Evolutionary conservation across 2,113 vertebrate genomes (phyloP).

Genomic region (Meles meles): DNA sequence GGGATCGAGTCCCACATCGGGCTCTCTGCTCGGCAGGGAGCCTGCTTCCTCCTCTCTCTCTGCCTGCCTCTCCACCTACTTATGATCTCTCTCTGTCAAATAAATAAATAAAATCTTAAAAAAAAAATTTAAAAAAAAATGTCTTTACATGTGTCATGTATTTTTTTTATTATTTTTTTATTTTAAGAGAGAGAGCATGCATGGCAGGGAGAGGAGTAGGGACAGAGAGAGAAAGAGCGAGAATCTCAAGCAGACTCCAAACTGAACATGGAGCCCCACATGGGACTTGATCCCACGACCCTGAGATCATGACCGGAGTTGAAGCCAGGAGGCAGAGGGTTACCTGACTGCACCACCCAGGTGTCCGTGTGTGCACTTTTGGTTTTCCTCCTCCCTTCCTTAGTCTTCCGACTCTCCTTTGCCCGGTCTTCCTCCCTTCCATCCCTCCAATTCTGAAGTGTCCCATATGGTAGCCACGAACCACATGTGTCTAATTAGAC

Average conservation of each 20-base stretch:
- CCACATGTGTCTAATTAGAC: background rate
- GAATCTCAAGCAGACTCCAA: background rate
- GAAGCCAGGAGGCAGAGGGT: background rate
- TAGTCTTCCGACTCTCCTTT: fast-evolving
- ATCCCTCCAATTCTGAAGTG: background rate
- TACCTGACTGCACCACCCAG: background rate
- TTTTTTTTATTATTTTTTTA: background rate
- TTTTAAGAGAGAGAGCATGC: background rate
- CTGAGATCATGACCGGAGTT: background rate
- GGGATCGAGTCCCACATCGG: no score
- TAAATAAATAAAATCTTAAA: no score
- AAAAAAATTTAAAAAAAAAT: no score
- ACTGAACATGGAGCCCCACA: background rate
- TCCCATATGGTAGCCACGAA: background rate
- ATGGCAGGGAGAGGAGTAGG: background rate
- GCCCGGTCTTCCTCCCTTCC: fast-evolving
- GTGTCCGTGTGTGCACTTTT: background rate
- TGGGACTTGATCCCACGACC: background rate
- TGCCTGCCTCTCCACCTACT: no score
- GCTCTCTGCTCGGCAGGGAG: no score
- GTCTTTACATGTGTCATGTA: background rate
- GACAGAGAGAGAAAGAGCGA: background rate
- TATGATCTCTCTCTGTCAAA: no score
- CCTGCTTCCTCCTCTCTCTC: no score
- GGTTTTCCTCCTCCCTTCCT: background rate